Conservation (phyloP, 2,888 invertebrate genomes). For the Apotomis turbidana region DNA sequence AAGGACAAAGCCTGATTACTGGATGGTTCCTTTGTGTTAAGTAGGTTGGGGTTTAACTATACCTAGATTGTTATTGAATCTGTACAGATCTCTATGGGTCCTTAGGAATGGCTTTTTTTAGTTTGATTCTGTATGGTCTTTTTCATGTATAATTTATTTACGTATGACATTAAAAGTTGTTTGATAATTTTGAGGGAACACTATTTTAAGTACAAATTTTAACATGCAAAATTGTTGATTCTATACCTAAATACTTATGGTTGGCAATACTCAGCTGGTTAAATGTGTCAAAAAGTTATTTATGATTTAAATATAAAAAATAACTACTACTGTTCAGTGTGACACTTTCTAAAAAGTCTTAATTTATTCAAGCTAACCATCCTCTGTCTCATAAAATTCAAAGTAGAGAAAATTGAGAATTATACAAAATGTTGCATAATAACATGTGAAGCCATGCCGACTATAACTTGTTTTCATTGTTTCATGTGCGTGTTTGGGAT, state of each 20-base stretch:
- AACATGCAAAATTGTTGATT: too few relatives aligned
- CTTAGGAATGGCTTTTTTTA: too few relatives aligned
- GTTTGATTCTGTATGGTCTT: too few relatives aligned
- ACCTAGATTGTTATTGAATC: background rate
- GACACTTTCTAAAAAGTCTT: slow-evolving; percentile 40
- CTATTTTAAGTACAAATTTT: too few relatives aligned
- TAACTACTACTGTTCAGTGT: slow-evolving; percentile 18
- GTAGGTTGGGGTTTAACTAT: slow-evolving; percentile 15
- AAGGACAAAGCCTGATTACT: slow-evolving; percentile 4
- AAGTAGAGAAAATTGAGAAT: slow-evolving; percentile 53
- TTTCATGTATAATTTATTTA: too few relatives aligned
- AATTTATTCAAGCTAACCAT: slow-evolving; percentile 34
- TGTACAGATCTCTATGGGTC: background rate
- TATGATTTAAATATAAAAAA: background rate
- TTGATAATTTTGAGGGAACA: too few relatives aligned
- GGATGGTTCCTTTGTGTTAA: slow-evolving; percentile 34
- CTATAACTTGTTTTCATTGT: slow-evolving; percentile 69
- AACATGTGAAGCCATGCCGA: slow-evolving; percentile 52
- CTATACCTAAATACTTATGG: background rate
- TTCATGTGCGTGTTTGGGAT: slow-evolving; percentile 65
- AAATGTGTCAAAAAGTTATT: background rate
- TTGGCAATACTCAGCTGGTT: background rate
- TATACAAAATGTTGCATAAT: slow-evolving; percentile 53
- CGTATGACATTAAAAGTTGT: too few relatives aligned
- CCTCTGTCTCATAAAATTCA: slow-evolving; percentile 36